A percentile compares a stretch with the other conserved stretches of the same genome.
Conservation (phyloP, 2,797 vertebrate genomes). For the Fundulus diaphanus region DNA sequence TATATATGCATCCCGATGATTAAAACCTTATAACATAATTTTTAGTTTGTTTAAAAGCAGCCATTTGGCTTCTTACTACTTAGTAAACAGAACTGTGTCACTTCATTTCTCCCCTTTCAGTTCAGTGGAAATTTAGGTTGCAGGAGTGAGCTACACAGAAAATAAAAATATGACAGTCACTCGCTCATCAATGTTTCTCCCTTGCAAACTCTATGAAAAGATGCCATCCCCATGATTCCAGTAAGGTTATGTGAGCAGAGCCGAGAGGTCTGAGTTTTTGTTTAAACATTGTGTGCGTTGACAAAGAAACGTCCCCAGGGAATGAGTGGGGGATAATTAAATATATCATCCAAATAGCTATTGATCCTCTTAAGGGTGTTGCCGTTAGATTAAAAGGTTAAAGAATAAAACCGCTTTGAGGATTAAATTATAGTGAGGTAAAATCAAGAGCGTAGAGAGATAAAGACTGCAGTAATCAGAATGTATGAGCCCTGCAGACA, state of each 20-base stretch:
- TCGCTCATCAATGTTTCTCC: not conserved
- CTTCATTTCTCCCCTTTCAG: not conserved
- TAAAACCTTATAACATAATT: constrained; percentile 41
- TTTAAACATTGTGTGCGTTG: constrained; percentile 31
- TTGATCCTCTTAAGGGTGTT: constrained; percentile 77
- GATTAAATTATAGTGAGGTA: constrained; percentile 78
- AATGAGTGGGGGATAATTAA: constrained; percentile 60
- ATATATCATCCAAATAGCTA: constrained; percentile 77
- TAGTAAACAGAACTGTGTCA: not conserved
- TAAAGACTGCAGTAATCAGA: constrained; percentile 64
- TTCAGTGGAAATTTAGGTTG: not conserved
- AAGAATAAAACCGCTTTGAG: constrained; percentile 69
- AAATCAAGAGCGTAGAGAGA: constrained; percentile 64
- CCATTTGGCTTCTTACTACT: not conserved
- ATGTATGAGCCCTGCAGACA: constrained; percentile 30
- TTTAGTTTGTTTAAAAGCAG: not conserved
- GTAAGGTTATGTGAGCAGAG: not conserved
- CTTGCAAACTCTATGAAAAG: not conserved
- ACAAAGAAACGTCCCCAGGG: constrained; percentile 25
- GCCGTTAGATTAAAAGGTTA: constrained; percentile 81
- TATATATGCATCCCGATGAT: constrained; percentile 60
- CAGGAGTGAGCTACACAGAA: not conserved
- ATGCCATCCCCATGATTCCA: constrained; percentile 24
- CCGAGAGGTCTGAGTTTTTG: not conserved
- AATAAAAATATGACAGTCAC: not conserved